Evolutionary conservation across 2,113 vertebrate species (phyloP).

Genomic region (Zosterops hypoxanthus): DNA sequence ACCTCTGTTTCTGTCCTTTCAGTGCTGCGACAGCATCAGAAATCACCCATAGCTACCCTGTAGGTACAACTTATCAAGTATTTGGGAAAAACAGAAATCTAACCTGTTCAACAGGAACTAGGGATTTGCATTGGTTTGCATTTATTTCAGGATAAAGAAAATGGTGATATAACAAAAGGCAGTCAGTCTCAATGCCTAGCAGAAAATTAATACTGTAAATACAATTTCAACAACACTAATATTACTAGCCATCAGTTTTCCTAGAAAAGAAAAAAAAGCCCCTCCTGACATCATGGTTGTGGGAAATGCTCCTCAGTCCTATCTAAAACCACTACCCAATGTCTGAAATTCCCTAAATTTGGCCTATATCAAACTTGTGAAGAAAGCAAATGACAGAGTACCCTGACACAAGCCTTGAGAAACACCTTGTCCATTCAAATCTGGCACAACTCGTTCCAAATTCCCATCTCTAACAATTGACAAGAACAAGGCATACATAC

Average conservation of each 20-base stretch:
- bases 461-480: background rate
- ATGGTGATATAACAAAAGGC: background rate
- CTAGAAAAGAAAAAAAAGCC: background rate
- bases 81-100: background rate
- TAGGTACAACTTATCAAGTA: background rate
- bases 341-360: background rate
- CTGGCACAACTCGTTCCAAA: fast-evolving
- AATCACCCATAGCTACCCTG: background rate
- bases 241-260: background rate
- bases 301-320: background rate
- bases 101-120: background rate
- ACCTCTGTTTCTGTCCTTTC: background rate
- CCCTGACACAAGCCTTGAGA: background rate
- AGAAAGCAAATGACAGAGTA: background rate
- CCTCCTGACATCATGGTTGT: background rate
- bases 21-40: background rate
- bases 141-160: background rate
- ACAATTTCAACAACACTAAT: background rate
- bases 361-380: background rate
- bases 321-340: background rate
- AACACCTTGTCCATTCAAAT: background rate
- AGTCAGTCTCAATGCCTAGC: background rate
- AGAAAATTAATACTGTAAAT: background rate
- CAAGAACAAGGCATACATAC: background rate
- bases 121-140: background rate